These are phyloP conservation scores for Drosophila robusta DNA, from an alignment of 2,888 invertebrate species.

Conservation along the genomic window DNA sequence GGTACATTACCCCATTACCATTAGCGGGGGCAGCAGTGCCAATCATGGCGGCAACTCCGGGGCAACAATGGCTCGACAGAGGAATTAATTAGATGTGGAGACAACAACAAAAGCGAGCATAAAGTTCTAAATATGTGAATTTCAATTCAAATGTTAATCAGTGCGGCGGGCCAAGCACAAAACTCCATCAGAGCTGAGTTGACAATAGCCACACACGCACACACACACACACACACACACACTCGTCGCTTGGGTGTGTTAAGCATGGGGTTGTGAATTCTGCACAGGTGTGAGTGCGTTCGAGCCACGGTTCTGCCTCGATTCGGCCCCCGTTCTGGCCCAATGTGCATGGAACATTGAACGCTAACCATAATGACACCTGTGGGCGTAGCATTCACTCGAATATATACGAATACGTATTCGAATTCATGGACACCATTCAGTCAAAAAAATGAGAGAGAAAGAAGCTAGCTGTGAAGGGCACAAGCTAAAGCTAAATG, in stretches of 20 bases:
- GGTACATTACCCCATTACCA: conserved; percentile 65
- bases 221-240: conserved; percentile 28
- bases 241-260: conserved; percentile 58
- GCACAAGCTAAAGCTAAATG: conserved; percentile 62
- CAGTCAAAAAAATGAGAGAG: conserved; percentile 29
- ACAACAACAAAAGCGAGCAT: conserved; percentile 59
- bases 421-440: conserved; percentile 68
- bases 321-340: conserved; percentile 69
- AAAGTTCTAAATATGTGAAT: conserved; percentile 60
- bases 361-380: conserved; percentile 71
- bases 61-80: conserved; percentile 69
- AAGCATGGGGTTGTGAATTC: conserved; percentile 21
- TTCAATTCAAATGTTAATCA: conserved; percentile 81
- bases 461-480: conserved; percentile 51
- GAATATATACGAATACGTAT: conserved; percentile 2
- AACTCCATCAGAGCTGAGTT: conserved; percentile 57
- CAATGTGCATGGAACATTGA: conserved; percentile 69
- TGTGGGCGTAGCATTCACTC: conserved; percentile 62
- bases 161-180: conserved; percentile 58
- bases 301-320: conserved; percentile 53
- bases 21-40: conserved; percentile 62
- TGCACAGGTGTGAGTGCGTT: conserved; percentile 65
- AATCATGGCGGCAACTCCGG: conserved; percentile 65
- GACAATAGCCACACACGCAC: conserved; percentile 58
- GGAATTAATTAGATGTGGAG: conserved; percentile 83